Base-by-base conservation (phyloP, 2,113 vertebrate species). In the Ptilonorhynchus violaceus region DNA sequence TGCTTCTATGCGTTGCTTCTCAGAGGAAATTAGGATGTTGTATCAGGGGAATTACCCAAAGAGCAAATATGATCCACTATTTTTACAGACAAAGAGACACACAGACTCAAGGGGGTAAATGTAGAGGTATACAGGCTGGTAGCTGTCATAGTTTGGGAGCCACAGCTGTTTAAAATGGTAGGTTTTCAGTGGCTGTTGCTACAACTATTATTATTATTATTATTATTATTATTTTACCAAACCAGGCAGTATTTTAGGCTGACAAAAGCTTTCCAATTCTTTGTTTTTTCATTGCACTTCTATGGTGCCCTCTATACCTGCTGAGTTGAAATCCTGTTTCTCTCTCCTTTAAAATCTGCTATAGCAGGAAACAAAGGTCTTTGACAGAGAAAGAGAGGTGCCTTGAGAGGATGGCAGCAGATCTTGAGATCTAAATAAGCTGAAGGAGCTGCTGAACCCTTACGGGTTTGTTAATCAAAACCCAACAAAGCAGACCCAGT, bases 221-320 rank as follows among this genome's bases (percentile, higher is more conserved):
- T 96, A 96, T 96, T 97, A 96, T 93, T 93, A 96, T 97, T 97
- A 96, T 98, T 98, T 97, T 94, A 97, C 95, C 91, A 97, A 97
- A 94, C 88, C 53, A 94, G 93, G 93, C 77, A 94, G 95, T 94
- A 96, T 97, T 98, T 97, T 92, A 96, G 89, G 53, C 95, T 97
- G 93, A 96, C 56, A 96, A 95, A 97, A 96, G 78, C 56, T 78
- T 97, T 95, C 85, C 93, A 91, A 77, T 69, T 92, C 96, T 97
- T 96, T 97, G 93, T 97, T 97, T 98, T 97, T 95, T 97, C 90
- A 37, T 87, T 89, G 84, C 50, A 95, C 88, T 58, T 96, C 56
- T 93, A 74, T 24, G 91, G 73, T 69, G 44, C 75, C 85, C 87
- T 95, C 91, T 79, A 79, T 19, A 42, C 89, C 22, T 56, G 93